phyloP scores from a whole-genome alignment of 2,113 vertebrate genomes.

The western clawed frog (Xenopus tropicalis) region UCB_Xtro_10.0 CM004447.2:31480001-31480500 shows the following conservation, averaged over 20 bases:
- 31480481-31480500: too few relatives aligned
- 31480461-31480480: too few relatives aligned
- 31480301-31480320: slow-evolving; percentile 52
- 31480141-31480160: slow-evolving; percentile 66
- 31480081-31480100: slow-evolving; percentile 33
- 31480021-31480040: slow-evolving; percentile 33
- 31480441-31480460: too few relatives aligned
- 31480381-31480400: neutral
- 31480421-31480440: too few relatives aligned
- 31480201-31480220: slow-evolving; percentile 73
- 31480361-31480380: slow-evolving; percentile 13
- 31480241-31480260: slow-evolving; percentile 70
- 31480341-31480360: slow-evolving; percentile 5
- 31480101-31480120: slow-evolving; percentile 48
- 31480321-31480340: slow-evolving; percentile 41
- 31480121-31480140: slow-evolving; percentile 61
- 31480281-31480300: slow-evolving; percentile 57
- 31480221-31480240: slow-evolving; percentile 70
- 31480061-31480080: slow-evolving; percentile 13
- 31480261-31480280: slow-evolving; percentile 63
- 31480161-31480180: slow-evolving; percentile 73
- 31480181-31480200: slow-evolving; percentile 68
- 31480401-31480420: too few relatives aligned
- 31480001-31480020: slow-evolving; percentile 40
- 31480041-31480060: slow-evolving; percentile 2